Base-by-base conservation (phyloP, 2,888 invertebrate genomes). In the Nezara viridula region DNA sequence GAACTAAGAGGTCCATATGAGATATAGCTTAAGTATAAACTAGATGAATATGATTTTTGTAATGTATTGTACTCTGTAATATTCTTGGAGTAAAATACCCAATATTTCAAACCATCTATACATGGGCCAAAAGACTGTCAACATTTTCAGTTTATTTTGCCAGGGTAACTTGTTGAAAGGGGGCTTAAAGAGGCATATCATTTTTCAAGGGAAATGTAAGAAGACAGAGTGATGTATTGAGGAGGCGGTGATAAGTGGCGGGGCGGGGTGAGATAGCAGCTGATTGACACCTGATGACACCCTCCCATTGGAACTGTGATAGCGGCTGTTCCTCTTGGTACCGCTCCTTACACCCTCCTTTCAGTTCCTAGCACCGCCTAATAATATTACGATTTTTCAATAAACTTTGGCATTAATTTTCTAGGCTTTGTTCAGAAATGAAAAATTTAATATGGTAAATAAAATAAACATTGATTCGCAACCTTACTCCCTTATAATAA, bases 261-360 rank as follows among this genome's bases (percentile, higher is more conserved):
- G 77, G 40, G 40, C 24, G 77, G 40, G 40, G 37, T 10, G 40
- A 77, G 77, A 77, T 77, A 77, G 24, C 77, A 44, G 77, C 77
- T 77, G 77, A 77, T 37, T 77, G 77, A 77, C 77, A 77, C 77
- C 77, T 77, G 77, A 77, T 77, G 77, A 77, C 40, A 77, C 77
- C 24, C 40, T 32, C 40, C 37, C 6, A 24, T 6, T 24, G 24
- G 7, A 40, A 24, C 40, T 60, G 4, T 16, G 60, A 60, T 60
- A 60, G 60, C 60, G 60, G 14, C 12, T 27, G 14, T 60, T 14
- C 60, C 60, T 27, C 60, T 60, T 27, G 7, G 55, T 55, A 55
- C n/a, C 55, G 27, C 60, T 27, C n/a, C n/a, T 1, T 3, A 24
- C 16, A 2, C 9, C n/a, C 60, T 60, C 16, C 60, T 27, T 60